Conservation (phyloP, 2,797 vertebrate genomes). For the Sebastes oblongus region DNA sequence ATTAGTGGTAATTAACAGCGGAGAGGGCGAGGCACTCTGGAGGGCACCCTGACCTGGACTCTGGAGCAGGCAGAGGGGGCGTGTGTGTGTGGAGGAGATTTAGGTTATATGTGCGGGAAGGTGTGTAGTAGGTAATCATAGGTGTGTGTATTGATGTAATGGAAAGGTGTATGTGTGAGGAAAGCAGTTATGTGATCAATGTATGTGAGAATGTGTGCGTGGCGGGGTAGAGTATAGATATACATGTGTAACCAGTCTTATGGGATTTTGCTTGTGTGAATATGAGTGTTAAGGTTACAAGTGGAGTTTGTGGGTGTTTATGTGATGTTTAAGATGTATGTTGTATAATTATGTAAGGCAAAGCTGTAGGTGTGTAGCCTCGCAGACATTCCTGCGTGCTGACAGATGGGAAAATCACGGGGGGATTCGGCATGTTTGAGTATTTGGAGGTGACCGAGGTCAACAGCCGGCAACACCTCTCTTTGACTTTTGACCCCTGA, state of each 20-base stretch:
- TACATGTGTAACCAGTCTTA: not conserved
- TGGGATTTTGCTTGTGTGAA: not conserved
- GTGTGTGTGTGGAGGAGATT: constrained; percentile 16
- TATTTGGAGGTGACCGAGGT: constrained; percentile 55
- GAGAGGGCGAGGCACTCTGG: constrained; percentile 71
- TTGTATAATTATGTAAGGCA: not conserved
- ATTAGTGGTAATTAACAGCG: constrained; percentile 84
- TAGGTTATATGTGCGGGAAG: constrained; percentile 10
- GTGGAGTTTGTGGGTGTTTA: not conserved
- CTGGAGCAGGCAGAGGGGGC: constrained; percentile 52
- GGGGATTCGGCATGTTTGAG: constrained; percentile 27
- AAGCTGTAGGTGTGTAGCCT: not conserved
- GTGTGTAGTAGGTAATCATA: not conserved
- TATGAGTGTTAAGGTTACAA: not conserved
- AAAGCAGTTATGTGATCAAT: not conserved
- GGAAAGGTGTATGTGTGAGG: not conserved
- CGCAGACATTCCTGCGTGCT: constrained; percentile 16
- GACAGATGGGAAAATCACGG: constrained; percentile 44
- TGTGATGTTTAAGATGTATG: not conserved
- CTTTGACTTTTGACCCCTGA: constrained; percentile 60
- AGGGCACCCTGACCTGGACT: constrained; percentile 73
- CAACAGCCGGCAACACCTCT: constrained; percentile 44
- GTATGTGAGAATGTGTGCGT: not conserved
- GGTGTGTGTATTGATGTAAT: not conserved
- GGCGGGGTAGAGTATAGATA: not conserved